Conservation (phyloP, 2,888 invertebrate genomes). For the Lordiphosa andalusiaca region DNA sequence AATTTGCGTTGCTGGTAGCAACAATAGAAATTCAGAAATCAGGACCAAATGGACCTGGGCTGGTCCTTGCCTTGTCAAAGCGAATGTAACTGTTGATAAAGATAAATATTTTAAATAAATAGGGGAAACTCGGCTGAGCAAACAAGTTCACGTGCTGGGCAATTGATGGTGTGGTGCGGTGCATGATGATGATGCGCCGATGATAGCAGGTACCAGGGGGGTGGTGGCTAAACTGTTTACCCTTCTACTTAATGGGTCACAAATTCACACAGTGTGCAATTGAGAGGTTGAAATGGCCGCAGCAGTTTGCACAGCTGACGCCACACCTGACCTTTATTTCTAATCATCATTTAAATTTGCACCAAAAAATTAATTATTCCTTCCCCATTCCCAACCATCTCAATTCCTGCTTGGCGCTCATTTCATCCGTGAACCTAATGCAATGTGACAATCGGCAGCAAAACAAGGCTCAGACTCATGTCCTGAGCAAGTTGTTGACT, state of each 20-base stretch:
- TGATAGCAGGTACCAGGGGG: constrained; percentile 71
- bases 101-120: constrained; percentile 56
- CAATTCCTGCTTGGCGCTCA: constrained; percentile 19
- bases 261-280: constrained; percentile 34
- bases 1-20: constrained; percentile 31
- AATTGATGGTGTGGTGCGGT: constrained; percentile 18
- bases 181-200: constrained; percentile 30
- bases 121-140: constrained; percentile 38
- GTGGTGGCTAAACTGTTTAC: constrained; percentile 47
- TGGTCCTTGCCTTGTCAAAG: too few relatives aligned
- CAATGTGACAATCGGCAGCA: constrained; percentile 72
- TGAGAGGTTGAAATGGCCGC: constrained; percentile 2
- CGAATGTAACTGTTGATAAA: constrained; percentile 22
- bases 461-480: constrained; percentile 50
- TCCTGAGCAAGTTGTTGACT: constrained; percentile 58
- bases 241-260: constrained; percentile 43
- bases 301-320: constrained; percentile 63
- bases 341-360: constrained; percentile 47
- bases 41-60: not conserved
- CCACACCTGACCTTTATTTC: constrained; percentile 66
- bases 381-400: not conserved
- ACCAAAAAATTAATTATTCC: constrained; percentile 10
- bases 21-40: constrained; percentile 26
- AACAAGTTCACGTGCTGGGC: constrained; percentile 65
- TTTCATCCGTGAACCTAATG: constrained; percentile 43